Conservation (phyloP, 2,797 vertebrate genomes). For the Iguana delicatissima region DNA sequence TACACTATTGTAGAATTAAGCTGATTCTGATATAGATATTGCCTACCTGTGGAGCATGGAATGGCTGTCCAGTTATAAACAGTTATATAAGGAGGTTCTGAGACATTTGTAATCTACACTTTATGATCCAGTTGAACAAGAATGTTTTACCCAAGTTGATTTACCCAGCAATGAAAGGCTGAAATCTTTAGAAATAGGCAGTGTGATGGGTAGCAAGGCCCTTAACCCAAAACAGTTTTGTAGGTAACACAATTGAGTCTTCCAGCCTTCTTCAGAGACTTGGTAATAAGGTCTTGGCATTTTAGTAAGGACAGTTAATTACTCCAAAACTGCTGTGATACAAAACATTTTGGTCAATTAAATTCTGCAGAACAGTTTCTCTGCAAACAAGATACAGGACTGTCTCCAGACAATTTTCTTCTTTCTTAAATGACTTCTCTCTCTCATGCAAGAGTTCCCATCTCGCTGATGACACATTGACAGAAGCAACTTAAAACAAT, state of each 20-base stretch:
- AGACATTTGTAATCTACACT: no score
- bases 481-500: background rate
- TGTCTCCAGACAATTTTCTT: background rate
- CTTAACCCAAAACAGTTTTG: background rate
- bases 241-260: background rate
- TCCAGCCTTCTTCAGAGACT: background rate
- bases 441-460: background rate
- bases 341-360: conserved; percentile 19
- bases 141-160: background rate
- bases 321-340: background rate
- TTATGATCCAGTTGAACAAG: background rate
- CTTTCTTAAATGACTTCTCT: background rate
- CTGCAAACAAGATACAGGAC: background rate
- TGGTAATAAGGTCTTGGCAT: background rate
- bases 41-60: no score
- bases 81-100: background rate
- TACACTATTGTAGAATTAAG: no score
- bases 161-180: background rate
- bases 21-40: no score
- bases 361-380: conserved; percentile 15
- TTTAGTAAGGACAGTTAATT: conserved; percentile 20
- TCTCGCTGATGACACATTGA: background rate
- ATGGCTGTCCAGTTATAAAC: background rate
- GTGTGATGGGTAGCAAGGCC: background rate
- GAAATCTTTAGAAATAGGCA: background rate